Base-by-base conservation (phyloP, 2,797 vertebrate species). In the Diglossa cyanea region DNA sequence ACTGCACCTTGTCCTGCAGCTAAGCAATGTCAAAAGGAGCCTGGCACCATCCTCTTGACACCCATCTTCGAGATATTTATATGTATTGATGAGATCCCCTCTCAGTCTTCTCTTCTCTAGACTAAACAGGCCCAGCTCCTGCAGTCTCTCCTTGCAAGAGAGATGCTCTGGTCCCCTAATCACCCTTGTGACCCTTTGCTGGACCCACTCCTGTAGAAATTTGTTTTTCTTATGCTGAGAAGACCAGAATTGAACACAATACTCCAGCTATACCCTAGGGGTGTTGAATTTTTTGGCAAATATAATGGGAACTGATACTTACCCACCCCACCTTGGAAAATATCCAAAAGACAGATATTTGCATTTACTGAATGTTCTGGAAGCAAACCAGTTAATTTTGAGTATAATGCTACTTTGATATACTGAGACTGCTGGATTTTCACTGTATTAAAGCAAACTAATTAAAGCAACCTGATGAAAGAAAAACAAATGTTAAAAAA, bases 11-110 rank as follows among this genome's bases (percentile, higher is more conserved):
- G 0, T 55, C 11, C 26, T 42, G 28, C 50, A 8, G 50, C 28
- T 54, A 19, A 19, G 5, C 42, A 67, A 0, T 1, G 5, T 10
- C 0, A 0, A 28, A 54, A 48, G 6, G 18, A 53, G 53, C 17
- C 30, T 39, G 17, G 4, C 20, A 54, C 20, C 11, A 31, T 40
- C 7, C 33, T 40, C 20, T 33, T 60, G 40, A 1, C 12, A 74
- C 0, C 12, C 25, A n/a, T 1, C 31, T 10, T 12, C 7, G 9
- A 28, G 21, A 8, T 48, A 68, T 37, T 48, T 42, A 1, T 9
- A 12, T 6, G 7, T 9, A 13, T 9, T 16, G 14, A 40, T 35
- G 53, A 40, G 11, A 21, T 23, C 10, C 7, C 17, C 14, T 21
- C 33, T 60, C 21, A 35, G 3, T 48, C 14, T 18, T 35, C 20